Evolutionary conservation across 2,888 invertebrate genomes (phyloP).

Genomic region (Galerucella nymphaeae): DNA sequence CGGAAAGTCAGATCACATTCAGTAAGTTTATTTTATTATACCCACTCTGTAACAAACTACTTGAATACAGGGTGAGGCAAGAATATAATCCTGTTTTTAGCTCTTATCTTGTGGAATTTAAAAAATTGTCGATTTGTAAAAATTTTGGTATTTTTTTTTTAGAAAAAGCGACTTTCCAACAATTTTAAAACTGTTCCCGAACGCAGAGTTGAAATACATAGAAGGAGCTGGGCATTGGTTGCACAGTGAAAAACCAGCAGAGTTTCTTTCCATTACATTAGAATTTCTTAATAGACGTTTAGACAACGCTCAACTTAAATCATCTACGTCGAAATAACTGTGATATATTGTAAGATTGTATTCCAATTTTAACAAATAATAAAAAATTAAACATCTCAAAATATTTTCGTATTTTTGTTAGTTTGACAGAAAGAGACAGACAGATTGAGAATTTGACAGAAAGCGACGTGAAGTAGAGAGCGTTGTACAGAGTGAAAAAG

Average conservation of each 20-base stretch:
- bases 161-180: slow-evolving; percentile 70
- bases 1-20: slow-evolving; percentile 81
- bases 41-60: too few species aligned
- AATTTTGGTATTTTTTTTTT: slow-evolving; percentile 36
- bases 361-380: neutral
- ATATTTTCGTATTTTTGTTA: too few species aligned
- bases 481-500: too few species aligned
- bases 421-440: too few species aligned
- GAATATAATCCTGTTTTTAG: too few species aligned
- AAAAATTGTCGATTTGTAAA: too few species aligned
- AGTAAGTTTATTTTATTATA: slow-evolving; percentile 64
- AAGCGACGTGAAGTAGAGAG: too few species aligned
- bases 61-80: too few species aligned
- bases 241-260: slow-evolving; percentile 88
- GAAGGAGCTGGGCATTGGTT: slow-evolving; percentile 93
- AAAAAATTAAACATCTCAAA: too few species aligned
- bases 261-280: slow-evolving; percentile 75
- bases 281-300: slow-evolving; percentile 69
- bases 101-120: too few species aligned
- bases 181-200: slow-evolving; percentile 79
- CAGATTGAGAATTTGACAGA: too few species aligned
- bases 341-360: slow-evolving; percentile 27
- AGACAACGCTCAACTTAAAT: slow-evolving; percentile 5
- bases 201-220: slow-evolving; percentile 76
- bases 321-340: slow-evolving; percentile 17